Evolutionary conservation across 2,113 vertebrate species (phyloP).

Genomic region (Neolamprologus ventralis): DNA sequence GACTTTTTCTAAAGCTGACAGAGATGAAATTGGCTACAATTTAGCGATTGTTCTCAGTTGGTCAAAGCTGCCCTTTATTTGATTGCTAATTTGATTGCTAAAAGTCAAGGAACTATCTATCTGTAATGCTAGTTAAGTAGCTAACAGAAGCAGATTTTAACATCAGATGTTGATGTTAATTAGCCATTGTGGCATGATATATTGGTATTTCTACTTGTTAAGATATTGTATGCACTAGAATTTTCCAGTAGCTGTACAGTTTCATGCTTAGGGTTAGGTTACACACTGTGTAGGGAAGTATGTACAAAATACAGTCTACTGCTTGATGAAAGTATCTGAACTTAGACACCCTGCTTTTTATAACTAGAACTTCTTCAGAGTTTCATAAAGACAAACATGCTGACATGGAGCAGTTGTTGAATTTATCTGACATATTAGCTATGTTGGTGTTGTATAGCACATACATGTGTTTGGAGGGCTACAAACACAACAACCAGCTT

Average conservation of each 20-base stretch:
- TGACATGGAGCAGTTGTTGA: neutral
- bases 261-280: neutral
- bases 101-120: neutral
- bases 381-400: neutral
- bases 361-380: neutral
- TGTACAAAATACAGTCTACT: neutral
- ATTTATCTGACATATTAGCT: neutral
- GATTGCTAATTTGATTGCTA: neutral
- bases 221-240: neutral
- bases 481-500: neutral
- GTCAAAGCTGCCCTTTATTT: neutral
- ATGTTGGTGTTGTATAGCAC: neutral
- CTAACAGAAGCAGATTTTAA: neutral
- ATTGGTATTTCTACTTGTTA: neutral
- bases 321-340: neutral
- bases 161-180: neutral
- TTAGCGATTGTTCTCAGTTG: neutral
- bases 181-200: neutral
- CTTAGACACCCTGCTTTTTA: neutral
- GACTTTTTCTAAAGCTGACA: neutral
- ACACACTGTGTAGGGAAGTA: neutral
- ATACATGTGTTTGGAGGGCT: neutral
- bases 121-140: neutral
- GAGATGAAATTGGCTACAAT: neutral
- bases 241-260: neutral